phyloP scores from a whole-genome alignment of 2,888 invertebrate species.

The Aphelenchoides bicaudatus region DNA sequence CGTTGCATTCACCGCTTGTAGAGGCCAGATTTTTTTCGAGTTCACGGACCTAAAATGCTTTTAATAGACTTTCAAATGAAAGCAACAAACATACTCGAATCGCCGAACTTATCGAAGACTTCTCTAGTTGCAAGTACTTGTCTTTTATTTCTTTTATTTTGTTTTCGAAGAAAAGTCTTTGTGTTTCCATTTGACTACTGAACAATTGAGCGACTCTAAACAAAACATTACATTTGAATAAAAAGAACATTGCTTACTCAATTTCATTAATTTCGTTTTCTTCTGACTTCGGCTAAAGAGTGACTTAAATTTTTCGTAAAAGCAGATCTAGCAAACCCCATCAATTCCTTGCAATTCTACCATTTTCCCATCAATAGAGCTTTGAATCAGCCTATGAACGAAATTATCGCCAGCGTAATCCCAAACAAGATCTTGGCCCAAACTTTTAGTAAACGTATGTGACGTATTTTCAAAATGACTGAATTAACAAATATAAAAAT shows the following conservation, averaged over 20 bases:
- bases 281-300: conserved; percentile 31
- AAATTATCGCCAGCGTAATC: conserved; percentile 97
- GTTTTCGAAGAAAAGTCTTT: conserved; percentile 41
- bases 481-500: not conserved
- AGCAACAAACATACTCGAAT: conserved; percentile 12
- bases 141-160: conserved; percentile 38
- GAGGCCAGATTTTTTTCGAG: conserved; percentile 66
- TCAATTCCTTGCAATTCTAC: conserved; percentile 66
- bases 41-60: conserved; percentile 61
- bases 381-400: conserved; percentile 90
- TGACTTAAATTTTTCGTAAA: conserved; percentile 8
- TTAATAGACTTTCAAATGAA: conserved; percentile 3
- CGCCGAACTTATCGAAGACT: too few relatives aligned
- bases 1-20: conserved; percentile 65
- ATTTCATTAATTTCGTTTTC: conserved; percentile 87
- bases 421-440: conserved; percentile 86
- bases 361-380: conserved; percentile 91
- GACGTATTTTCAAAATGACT: conserved; percentile 90
- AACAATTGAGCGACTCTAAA: conserved; percentile 87
- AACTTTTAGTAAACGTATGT: conserved; percentile 91
- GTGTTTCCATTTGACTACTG: conserved; percentile 75
- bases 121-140: conserved; percentile 13
- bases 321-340: conserved; percentile 16
- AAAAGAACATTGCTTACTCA: too few relatives aligned
- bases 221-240: too few relatives aligned